Evolutionary conservation across 1,140 invertebrate species (phyloP).

Genomic region (Cydia pomonella): DNA sequence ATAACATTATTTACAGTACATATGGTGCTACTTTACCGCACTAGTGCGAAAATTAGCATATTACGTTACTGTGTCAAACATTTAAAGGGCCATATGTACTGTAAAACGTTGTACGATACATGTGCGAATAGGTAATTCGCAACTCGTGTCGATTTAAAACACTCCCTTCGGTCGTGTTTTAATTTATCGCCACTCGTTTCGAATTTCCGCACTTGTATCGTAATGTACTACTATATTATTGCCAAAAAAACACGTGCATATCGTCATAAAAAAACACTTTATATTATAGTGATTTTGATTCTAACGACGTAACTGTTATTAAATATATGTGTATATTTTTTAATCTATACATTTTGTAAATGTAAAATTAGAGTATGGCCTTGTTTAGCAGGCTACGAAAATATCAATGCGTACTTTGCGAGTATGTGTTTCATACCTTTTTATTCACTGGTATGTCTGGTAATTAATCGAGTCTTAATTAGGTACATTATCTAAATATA

Average conservation of each 20-base stretch:
- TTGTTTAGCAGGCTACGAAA: not conserved
- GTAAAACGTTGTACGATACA: too few relatives aligned
- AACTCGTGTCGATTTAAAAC: too few relatives aligned
- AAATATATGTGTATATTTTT: not conserved
- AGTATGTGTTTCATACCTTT: slow-evolving; percentile 1
- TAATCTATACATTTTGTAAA: not conserved
- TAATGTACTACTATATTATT: too few relatives aligned
- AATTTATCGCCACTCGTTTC: too few relatives aligned
- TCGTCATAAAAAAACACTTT: not conserved
- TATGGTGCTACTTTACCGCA: too few relatives aligned
- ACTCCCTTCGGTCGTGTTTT: too few relatives aligned
- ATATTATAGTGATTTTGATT: not conserved
- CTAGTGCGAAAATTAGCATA: too few relatives aligned
- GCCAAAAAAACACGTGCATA: not conserved
- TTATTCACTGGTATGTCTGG: not conserved
- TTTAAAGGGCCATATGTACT: too few relatives aligned
- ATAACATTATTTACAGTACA: not conserved
- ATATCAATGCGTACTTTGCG: not conserved
- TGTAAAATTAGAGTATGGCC: not conserved
- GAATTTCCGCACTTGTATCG: too few relatives aligned
- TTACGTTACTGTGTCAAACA: too few relatives aligned
- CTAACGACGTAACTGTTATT: not conserved
- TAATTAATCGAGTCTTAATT: not conserved
- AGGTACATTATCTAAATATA: not conserved
- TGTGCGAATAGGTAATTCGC: too few relatives aligned